A percentile compares a stretch with the other conserved stretches of the same genome.
These are phyloP conservation scores for Neoseiulus cucumeris DNA, from an alignment of 1,140 invertebrate species.

Conservation along the genomic window DNA sequence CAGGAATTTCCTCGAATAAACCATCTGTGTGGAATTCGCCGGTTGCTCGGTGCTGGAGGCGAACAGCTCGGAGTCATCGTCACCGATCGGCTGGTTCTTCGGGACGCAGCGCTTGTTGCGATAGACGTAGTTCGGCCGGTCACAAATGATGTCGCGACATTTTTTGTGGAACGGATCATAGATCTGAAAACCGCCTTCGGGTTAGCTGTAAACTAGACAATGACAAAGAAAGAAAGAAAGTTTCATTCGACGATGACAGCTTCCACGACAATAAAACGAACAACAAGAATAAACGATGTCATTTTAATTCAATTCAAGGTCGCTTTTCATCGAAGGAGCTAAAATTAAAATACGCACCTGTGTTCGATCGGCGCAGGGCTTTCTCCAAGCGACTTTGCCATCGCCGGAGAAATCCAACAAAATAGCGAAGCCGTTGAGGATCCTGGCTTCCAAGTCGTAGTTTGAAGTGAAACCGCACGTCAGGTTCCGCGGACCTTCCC, in stretches of 20 bases:
- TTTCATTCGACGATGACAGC: too few species aligned
- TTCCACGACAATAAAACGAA: too few species aligned
- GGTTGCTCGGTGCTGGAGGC: not conserved
- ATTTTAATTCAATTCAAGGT: too few species aligned
- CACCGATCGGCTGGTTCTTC: not conserved
- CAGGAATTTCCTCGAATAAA: slow-evolving; percentile 18
- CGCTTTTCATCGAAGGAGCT: too few species aligned
- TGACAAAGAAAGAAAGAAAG: too few species aligned
- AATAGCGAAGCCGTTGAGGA: slow-evolving; percentile 29
- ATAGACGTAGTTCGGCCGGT: not conserved
- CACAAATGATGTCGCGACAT: not conserved
- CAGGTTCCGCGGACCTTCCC: slow-evolving; percentile 26
- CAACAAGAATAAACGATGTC: too few species aligned
- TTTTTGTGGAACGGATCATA: not conserved
- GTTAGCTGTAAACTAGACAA: too few species aligned
- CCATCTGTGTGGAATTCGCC: too few species aligned
- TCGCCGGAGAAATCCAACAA: slow-evolving; percentile 31
- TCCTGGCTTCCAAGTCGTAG: slow-evolving; percentile 21
- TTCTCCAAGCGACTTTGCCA: slow-evolving; percentile 25
- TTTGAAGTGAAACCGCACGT: slow-evolving; percentile 22
- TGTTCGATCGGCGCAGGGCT: slow-evolving; percentile 20
- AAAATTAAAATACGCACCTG: not conserved
- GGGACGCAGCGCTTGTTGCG: not conserved
- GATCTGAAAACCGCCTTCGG: not conserved
- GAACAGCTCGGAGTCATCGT: not conserved